These are phyloP conservation scores for Ascaphus truei DNA, from an alignment of 2,113 vertebrate species.

Conservation along the genomic window DNA sequence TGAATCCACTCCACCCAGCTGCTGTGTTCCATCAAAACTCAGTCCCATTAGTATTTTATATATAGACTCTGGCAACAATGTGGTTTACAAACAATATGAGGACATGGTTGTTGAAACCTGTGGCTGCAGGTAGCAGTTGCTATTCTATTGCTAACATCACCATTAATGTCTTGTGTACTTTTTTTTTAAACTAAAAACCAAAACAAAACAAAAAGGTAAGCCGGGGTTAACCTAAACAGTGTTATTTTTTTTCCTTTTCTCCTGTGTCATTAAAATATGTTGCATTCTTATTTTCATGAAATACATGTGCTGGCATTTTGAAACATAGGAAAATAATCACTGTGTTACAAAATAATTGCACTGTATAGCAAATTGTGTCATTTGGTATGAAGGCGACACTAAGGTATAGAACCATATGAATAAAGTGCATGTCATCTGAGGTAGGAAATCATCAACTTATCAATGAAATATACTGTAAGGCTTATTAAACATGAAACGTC, in stretches of 20 bases:
- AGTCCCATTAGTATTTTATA: constrained; percentile 87
- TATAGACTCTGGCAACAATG: constrained; percentile 82
- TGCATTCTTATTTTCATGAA: too few relatives aligned
- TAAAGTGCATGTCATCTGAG: too few relatives aligned
- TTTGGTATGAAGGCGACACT: too few relatives aligned
- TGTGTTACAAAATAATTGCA: too few relatives aligned
- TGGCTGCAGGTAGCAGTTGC: constrained; percentile 79
- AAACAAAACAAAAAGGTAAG: not conserved
- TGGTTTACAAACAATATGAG: constrained; percentile 87
- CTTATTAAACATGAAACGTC: too few relatives aligned
- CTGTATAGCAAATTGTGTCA: too few relatives aligned
- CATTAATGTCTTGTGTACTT: not conserved
- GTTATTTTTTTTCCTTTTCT: not conserved
- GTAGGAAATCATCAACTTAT: too few relatives aligned
- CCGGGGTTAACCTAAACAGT: not conserved
- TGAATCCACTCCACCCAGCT: constrained; percentile 75
- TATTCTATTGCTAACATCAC: constrained; percentile 5
- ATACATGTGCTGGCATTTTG: too few relatives aligned
- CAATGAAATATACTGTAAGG: too few relatives aligned
- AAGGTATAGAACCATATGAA: too few relatives aligned
- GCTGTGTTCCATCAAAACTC: constrained; percentile 82
- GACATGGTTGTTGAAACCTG: constrained; percentile 87
- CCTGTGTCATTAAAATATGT: too few relatives aligned
- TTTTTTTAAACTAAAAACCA: not conserved
- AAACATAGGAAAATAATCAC: too few relatives aligned